Conservation (phyloP, 30 jellyfish, hydroid and myxozoan species). For the Pseudorhiza aurosa region DNA sequence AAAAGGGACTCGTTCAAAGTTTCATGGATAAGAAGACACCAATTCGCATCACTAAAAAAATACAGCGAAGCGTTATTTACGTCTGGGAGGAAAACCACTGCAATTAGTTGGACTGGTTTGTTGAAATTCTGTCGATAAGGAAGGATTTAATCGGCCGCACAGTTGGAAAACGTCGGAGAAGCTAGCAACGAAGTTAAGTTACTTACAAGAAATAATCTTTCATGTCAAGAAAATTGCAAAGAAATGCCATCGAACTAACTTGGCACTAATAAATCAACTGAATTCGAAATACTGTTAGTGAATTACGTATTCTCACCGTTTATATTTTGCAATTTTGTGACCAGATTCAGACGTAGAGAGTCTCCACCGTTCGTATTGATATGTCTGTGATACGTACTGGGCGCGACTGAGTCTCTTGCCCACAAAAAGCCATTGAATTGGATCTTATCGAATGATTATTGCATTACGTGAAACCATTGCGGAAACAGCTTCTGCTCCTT, state of each 20-base stretch:
- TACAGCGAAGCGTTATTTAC: too few species aligned
- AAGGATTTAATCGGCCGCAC: not conserved
- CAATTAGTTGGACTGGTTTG: too few species aligned
- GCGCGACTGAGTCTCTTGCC: conserved; percentile 15
- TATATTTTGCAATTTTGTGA: not conserved
- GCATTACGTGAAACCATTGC: not conserved
- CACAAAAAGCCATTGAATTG: not conserved
- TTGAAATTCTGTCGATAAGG: not conserved
- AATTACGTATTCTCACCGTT: not conserved
- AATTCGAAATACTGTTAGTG: not conserved
- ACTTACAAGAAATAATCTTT: not conserved
- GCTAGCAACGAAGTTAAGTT: not conserved
- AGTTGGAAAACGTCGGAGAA: not conserved
- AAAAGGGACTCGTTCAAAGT: too few species aligned
- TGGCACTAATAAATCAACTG: not conserved
- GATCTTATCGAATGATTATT: not conserved
- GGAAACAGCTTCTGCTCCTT: not conserved
- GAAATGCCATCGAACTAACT: not conserved
- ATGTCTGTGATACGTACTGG: conserved; percentile 31
- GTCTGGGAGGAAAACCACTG: too few species aligned
- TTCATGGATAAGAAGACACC: too few species aligned
- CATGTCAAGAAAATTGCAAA: not conserved
- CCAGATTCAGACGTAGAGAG: not conserved
- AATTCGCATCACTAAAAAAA: too few species aligned
- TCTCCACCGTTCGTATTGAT: conserved; percentile 8